These are phyloP conservation scores for Entosphenus tridentatus DNA, from an alignment of 2,113 vertebrate species.

Conservation along the genomic window DNA sequence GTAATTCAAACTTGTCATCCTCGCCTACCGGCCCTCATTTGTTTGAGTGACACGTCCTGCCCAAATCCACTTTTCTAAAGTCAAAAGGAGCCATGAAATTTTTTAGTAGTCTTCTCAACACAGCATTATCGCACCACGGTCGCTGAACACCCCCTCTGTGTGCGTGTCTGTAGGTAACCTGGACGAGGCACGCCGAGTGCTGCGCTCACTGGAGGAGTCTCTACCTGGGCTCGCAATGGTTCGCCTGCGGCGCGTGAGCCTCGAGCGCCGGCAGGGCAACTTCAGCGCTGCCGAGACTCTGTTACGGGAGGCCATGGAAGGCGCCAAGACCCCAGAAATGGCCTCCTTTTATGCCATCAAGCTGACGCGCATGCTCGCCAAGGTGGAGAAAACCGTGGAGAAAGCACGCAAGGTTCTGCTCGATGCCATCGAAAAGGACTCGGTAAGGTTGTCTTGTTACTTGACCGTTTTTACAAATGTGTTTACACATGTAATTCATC, in stretches of 20 bases:
- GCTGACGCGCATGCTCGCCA: constrained; percentile 55
- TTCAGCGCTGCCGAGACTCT: constrained; percentile 60
- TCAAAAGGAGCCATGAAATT: background rate
- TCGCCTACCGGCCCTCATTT: too few relatives aligned
- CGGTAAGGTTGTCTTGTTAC: constrained; percentile 30
- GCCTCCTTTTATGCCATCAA: constrained; percentile 77
- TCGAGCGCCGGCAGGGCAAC: constrained; percentile 77
- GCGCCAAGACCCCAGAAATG: constrained; percentile 39
- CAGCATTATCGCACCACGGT: too few relatives aligned
- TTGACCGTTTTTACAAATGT: rapidly evolving
- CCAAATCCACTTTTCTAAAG: constrained; percentile 6
- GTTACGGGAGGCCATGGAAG: constrained; percentile 55
- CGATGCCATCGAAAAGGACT: constrained; percentile 73
- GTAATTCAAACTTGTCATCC: too few relatives aligned
- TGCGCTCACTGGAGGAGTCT: constrained; percentile 48
- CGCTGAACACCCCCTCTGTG: too few relatives aligned
- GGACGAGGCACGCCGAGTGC: constrained; percentile 61
- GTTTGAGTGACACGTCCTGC: background rate
- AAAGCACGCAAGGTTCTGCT: constrained; percentile 73
- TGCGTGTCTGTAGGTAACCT: constrained; percentile 32
- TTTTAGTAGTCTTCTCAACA: too few relatives aligned
- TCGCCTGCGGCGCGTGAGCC: constrained; percentile 62
- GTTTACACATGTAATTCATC: too few relatives aligned
- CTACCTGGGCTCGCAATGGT: constrained; percentile 70
- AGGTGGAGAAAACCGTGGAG: constrained; percentile 56